Base-by-base conservation (phyloP, 2,113 vertebrate genomes). In the Corythaixoides concolor region DNA sequence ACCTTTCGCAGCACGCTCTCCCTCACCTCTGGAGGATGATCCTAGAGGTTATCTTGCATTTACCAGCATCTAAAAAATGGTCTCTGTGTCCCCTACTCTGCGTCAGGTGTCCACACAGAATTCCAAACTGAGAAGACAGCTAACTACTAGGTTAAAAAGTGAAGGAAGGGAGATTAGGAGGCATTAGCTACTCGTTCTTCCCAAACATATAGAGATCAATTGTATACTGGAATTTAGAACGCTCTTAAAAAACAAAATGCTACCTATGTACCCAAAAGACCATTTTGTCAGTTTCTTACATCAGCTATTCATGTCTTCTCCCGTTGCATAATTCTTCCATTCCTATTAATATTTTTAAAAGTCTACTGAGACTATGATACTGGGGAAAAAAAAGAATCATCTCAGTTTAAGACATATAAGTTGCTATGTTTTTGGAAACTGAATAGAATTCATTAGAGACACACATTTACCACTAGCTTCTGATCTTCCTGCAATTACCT, bases 401-500 rank as follows among this genome's bases (percentile, higher is more conserved):
- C 24, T 45, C 70, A 70, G 84, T 88, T 84, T 89, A 81, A 90
- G 60, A 78, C 27, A 53, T 68, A 8, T 32, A 90, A 89, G 72
- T 84, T 84, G 47, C 60, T 81, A 37, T 94, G 82, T 60, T 92
- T 94, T 95, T 85, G 52, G 56, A 93, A 94, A 90, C 39, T 26
- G 64, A 74, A 90, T n/a, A 90, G 68, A 90, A 93, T 93, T 92
- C 66, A 90, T 90, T 92, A 85, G 43, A 80, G 52, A 74, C 68
- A 35, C 53, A 86, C 33, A 78, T 70, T 94, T 90, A 78, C 68
- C 52, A 60, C 27, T n/a, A 77, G 33, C 18, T 92, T 89, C 83
- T 93, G 80, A 95, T 96, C 64, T 58, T 92, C 21, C 90, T 81
- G 52, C 56, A 84, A 86, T 81, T 96, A 94, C 47, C 32, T 89